A percentile compares a stretch with the other conserved stretches of the same genome.
Evolutionary conservation across 2,888 invertebrate genomes (phyloP).

Genomic region (Aporophyla nigra): DNA sequence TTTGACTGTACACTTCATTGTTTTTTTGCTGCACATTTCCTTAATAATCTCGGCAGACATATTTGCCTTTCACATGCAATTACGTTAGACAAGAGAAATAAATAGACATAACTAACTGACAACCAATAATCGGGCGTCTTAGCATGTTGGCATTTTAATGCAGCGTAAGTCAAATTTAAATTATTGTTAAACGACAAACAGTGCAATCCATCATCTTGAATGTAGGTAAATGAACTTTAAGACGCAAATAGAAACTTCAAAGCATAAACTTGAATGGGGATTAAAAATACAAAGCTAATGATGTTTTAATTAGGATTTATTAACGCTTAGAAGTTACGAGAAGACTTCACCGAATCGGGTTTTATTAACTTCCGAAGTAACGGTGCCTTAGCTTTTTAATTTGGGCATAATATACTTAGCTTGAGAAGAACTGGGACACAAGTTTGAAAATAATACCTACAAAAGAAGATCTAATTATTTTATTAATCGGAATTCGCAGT

Average conservation of each 20-base stretch:
- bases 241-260: conserved; percentile 64
- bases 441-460: background rate
- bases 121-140: conserved; percentile 35
- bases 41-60: conserved; percentile 8
- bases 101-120: conserved; percentile 27
- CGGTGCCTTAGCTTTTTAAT: conserved; percentile 18
- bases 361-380: conserved; percentile 40
- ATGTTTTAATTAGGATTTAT: conserved; percentile 68
- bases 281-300: conserved; percentile 66
- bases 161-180: conserved; percentile 49
- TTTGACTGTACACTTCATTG: background rate
- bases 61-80: conserved; percentile 39
- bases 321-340: conserved; percentile 48
- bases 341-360: conserved; percentile 41
- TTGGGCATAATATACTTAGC: background rate
- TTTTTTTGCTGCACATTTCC: conserved; percentile 6
- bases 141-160: conserved; percentile 42
- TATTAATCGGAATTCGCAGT: background rate
- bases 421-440: background rate
- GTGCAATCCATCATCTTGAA: conserved; percentile 60
- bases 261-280: conserved; percentile 56
- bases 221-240: conserved; percentile 65
- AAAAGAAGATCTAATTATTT: background rate
- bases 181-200: conserved; percentile 57
- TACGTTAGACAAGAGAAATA: conserved; percentile 9